Conservation (phyloP, 2,797 vertebrate genomes). For the Arrhamphus sclerolepis region DNA sequence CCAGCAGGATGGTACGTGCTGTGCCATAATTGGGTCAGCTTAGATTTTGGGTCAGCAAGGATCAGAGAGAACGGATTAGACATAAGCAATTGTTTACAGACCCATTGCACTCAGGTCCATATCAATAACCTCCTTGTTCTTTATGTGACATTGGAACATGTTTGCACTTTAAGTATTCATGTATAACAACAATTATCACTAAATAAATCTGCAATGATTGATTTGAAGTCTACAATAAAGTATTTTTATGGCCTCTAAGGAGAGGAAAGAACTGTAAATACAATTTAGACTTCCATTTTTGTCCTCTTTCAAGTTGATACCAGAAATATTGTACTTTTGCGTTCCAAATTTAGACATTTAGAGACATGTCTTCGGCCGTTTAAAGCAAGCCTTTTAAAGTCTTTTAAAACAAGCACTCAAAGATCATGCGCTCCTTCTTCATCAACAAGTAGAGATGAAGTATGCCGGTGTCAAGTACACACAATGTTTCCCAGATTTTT, state of each 20-base stretch:
- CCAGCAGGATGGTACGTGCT: too few species aligned
- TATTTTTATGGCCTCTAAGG: background rate
- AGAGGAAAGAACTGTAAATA: background rate
- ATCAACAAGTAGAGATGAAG: too few species aligned
- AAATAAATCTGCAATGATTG: background rate
- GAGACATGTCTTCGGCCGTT: background rate
- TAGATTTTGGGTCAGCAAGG: too few species aligned
- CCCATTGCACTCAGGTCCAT: background rate
- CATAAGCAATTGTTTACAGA: background rate
- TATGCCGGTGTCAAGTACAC: too few species aligned
- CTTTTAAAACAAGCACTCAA: background rate
- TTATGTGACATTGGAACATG: background rate
- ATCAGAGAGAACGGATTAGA: background rate
- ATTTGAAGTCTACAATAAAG: background rate
- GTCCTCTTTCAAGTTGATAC: too few species aligned
- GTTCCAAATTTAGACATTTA: background rate
- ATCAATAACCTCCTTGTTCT: background rate
- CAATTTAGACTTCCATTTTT: background rate
- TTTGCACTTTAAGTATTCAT: background rate
- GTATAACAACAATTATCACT: background rate
- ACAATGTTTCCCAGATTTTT: too few species aligned
- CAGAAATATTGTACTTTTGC: too few species aligned
- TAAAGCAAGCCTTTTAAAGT: background rate
- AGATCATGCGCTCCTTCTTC: too few species aligned
- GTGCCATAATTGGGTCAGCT: too few species aligned